Conservation (phyloP, 1,140 invertebrate genomes). For the Diorhabda elongata region DNA sequence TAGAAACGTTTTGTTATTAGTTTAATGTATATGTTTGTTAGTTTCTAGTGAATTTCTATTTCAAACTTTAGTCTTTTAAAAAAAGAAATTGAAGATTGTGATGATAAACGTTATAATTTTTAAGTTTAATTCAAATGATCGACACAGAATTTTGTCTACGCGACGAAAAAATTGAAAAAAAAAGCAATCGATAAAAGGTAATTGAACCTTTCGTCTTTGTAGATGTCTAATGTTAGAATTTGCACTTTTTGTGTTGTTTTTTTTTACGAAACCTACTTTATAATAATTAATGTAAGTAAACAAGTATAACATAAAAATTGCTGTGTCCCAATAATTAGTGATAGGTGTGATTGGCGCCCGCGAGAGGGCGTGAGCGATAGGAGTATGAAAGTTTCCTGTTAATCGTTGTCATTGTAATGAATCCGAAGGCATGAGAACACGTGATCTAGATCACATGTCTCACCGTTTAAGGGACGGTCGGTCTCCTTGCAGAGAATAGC, state of each 20-base stretch:
- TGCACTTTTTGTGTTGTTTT: slow-evolving; percentile 26
- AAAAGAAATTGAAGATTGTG: slow-evolving; percentile 40
- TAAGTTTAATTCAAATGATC: slow-evolving; percentile 32
- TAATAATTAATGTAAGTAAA: slow-evolving; percentile 26
- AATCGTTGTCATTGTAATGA: slow-evolving; percentile 31
- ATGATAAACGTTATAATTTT: slow-evolving; percentile 36
- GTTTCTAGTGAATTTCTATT: slow-evolving; percentile 47
- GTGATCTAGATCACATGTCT: slow-evolving; percentile 9
- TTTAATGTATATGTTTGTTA: slow-evolving; percentile 45
- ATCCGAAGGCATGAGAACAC: slow-evolving; percentile 4
- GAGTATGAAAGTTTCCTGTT: slow-evolving; percentile 30
- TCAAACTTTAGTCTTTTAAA: slow-evolving; percentile 37
- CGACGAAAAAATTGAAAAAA: no score
- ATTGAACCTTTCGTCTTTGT: slow-evolving; percentile 19
- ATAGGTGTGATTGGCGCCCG: slow-evolving; percentile 37
- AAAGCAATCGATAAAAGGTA: no score
- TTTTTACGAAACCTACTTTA: slow-evolving; percentile 27
- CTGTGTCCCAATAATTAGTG: slow-evolving; percentile 49
- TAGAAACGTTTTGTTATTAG: slow-evolving; percentile 30
- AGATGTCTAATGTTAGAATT: slow-evolving; percentile 25
- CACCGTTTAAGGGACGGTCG: slow-evolving; percentile 35
- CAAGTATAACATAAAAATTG: slow-evolving; percentile 35
- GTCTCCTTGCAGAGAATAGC: slow-evolving; percentile 34
- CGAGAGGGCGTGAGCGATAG: slow-evolving; percentile 17
- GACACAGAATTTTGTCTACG: slow-evolving; percentile 25